A percentile compares a stretch with the other conserved stretches of the same genome.
Conservation (phyloP, 30 jellyfish, hydroid and myxozoan species). For the Clytia hemisphaerica region DNA sequence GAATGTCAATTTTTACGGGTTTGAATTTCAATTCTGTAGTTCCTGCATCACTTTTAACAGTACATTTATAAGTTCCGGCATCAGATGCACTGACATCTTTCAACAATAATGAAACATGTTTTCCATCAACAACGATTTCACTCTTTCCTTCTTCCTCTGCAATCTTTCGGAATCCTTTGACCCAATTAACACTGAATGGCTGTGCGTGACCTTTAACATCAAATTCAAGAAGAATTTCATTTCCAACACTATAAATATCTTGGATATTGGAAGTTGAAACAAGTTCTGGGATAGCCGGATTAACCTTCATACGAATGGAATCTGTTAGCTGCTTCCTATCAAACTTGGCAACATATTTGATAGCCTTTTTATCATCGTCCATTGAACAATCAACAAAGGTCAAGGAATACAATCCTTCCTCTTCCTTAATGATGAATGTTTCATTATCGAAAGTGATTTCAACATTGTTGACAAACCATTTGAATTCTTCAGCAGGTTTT, state of each 20-base stretch:
- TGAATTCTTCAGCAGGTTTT: background rate
- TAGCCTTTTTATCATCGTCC: background rate
- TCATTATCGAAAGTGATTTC: slow-evolving; percentile 38
- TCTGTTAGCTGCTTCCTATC: background rate
- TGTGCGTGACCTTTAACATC: slow-evolving; percentile 37
- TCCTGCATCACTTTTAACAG: slow-evolving; percentile 59
- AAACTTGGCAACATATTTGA: background rate
- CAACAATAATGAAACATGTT: slow-evolving; percentile 21
- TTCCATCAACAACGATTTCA: slow-evolving; percentile 33
- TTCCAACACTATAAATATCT: slow-evolving; percentile 35
- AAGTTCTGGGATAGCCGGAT: slow-evolving; percentile 11
- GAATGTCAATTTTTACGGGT: no score
- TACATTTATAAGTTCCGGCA: slow-evolving; percentile 67
- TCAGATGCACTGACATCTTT: slow-evolving; percentile 53
- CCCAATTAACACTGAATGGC: slow-evolving; percentile 50
- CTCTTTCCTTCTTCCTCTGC: slow-evolving; percentile 24
- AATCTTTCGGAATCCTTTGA: slow-evolving; percentile 49
- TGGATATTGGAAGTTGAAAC: slow-evolving; percentile 2
- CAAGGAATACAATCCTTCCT: slow-evolving; percentile 6
- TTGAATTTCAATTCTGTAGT: slow-evolving; percentile 48
- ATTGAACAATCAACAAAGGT: slow-evolving; percentile 15
- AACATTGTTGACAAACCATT: slow-evolving; percentile 37
- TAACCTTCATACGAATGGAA: background rate
- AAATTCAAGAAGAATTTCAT: slow-evolving; percentile 45
- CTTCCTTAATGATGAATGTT: slow-evolving; percentile 27